These are phyloP conservation scores for Drosophila aldrichi DNA, from an alignment of 2,888 invertebrate genomes.

Conservation along the genomic window DNA sequence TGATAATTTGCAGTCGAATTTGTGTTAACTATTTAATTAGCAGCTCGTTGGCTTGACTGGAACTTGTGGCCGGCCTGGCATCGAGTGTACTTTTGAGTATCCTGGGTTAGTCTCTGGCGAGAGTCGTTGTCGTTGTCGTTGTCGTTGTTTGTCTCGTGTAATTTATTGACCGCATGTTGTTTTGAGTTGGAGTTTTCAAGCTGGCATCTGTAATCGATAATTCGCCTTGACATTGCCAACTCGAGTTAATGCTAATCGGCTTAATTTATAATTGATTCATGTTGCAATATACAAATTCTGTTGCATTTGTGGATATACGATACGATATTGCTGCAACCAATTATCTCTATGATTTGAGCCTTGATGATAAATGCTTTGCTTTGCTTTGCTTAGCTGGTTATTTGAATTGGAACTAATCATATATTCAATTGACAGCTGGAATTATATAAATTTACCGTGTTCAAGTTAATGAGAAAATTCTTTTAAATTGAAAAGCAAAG, in stretches of 20 bases:
- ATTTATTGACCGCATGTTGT: constrained; percentile 63
- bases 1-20: constrained; percentile 33
- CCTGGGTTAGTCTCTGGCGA: too few species aligned
- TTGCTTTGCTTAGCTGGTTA: not conserved
- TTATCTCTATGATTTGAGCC: constrained; percentile 24
- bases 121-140: too few species aligned
- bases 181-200: constrained; percentile 22
- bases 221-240: constrained; percentile 49
- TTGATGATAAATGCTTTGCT: not conserved
- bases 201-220: constrained; percentile 48
- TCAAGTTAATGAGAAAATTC: not conserved
- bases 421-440: not conserved
- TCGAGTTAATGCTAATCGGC: constrained; percentile 45
- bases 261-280: constrained; percentile 56
- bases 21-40: constrained; percentile 62
- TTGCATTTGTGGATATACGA: constrained; percentile 6
- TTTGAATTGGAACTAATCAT: not conserved
- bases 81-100: constrained; percentile 31
- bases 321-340: constrained; percentile 30
- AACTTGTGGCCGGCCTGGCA: constrained; percentile 8
- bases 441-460: not conserved
- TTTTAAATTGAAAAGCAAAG: not conserved
- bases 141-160: constrained; percentile 45
- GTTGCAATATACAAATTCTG: constrained; percentile 23
- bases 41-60: constrained; percentile 18